Evolutionary conservation across 1,140 invertebrate genomes (phyloP).

Genomic region (Trichoplusia ni): DNA sequence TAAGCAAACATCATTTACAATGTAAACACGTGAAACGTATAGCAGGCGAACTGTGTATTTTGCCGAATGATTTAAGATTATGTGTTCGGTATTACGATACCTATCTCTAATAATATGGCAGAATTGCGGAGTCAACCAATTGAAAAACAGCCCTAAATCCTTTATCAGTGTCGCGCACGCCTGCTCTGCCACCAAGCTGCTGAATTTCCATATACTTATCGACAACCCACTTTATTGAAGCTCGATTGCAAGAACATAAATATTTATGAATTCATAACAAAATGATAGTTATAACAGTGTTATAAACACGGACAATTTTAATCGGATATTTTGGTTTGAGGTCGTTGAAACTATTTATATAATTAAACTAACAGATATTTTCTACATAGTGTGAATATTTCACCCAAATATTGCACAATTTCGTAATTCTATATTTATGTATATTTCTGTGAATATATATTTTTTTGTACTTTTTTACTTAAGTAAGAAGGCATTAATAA

Average conservation of each 20-base stretch:
- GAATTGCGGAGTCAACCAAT: constrained; percentile 38
- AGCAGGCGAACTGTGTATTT: constrained; percentile 21
- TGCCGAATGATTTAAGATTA: constrained; percentile 27
- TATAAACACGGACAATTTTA: background rate
- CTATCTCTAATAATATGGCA: constrained; percentile 24
- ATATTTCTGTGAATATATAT: too few relatives aligned
- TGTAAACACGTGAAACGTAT: constrained; percentile 5
- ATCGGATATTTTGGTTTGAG: background rate
- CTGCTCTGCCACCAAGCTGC: constrained; percentile 42
- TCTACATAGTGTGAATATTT: too few relatives aligned
- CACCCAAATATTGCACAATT: too few relatives aligned
- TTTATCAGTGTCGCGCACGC: constrained; percentile 62
- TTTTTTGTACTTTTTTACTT: too few relatives aligned
- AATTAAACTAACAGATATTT: too few relatives aligned
- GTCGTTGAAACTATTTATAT: background rate
- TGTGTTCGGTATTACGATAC: constrained; percentile 21
- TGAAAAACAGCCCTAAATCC: constrained; percentile 59
- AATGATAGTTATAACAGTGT: constrained; percentile 9
- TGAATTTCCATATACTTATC: constrained; percentile 62
- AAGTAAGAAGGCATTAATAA: constrained; percentile 7
- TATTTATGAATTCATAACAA: constrained; percentile 35
- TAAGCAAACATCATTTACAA: constrained; percentile 10
- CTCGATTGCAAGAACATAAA: constrained; percentile 37
- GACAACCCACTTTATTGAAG: constrained; percentile 39
- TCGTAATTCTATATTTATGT: too few relatives aligned